A percentile compares a stretch with the other conserved stretches of the same genome.
These are phyloP conservation scores for Brachionus plicatilis DNA, from an alignment of 1,140 invertebrate genomes.

Conservation along the genomic window DNA sequence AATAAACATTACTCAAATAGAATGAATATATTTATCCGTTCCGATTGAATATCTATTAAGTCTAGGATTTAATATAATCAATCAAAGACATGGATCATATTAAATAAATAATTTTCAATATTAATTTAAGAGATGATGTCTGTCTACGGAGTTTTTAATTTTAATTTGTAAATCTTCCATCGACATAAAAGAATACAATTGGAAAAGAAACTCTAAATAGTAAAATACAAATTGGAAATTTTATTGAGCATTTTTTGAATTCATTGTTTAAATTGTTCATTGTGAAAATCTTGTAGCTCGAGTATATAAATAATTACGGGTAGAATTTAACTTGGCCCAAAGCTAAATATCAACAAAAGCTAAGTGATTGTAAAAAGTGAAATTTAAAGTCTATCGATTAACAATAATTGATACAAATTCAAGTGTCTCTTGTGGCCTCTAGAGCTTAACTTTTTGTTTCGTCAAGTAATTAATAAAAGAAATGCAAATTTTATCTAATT, in stretches of 20 bases:
- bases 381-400: not conserved
- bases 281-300: not conserved
- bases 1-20: not conserved
- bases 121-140: not conserved
- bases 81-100: not conserved
- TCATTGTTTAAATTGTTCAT: not conserved
- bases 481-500: slow-evolving; percentile 21
- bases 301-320: not conserved
- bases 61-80: not conserved
- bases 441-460: not conserved
- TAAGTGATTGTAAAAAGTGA: not conserved
- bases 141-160: not conserved
- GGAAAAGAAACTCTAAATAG: not conserved
- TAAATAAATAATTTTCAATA: not conserved
- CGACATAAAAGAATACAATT: not conserved
- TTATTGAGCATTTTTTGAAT: not conserved
- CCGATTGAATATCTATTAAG: not conserved
- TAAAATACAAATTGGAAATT: not conserved
- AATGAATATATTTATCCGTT: not conserved
- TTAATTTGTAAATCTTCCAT: not conserved
- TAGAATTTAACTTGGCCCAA: not conserved
- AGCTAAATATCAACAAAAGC: not conserved
- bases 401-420: not conserved
- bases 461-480: not conserved
- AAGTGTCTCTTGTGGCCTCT: not conserved